Evolutionary conservation across 2,797 vertebrate genomes (phyloP).

Genomic region (Lophius americanus): DNA sequence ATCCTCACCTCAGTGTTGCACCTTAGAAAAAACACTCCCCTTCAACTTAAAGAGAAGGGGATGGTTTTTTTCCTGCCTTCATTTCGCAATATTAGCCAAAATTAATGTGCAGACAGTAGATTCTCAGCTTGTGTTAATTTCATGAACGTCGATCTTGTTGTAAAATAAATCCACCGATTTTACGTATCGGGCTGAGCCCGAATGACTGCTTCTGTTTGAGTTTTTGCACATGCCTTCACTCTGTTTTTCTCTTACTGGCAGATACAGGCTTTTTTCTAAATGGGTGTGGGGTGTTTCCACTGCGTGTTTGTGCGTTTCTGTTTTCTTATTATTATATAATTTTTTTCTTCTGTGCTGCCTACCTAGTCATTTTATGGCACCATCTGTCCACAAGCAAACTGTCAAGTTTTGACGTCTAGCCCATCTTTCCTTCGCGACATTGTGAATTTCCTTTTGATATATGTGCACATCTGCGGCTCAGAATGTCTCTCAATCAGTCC

Average conservation of each 20-base stretch:
- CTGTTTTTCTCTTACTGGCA: constrained; percentile 71
- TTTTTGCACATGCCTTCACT: constrained; percentile 65
- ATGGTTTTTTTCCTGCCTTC: no score
- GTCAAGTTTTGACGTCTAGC: constrained; percentile 71
- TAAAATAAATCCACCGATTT: constrained; percentile 17
- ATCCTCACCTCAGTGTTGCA: constrained; percentile 28
- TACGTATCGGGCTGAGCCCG: constrained; percentile 40
- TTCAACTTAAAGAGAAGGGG: constrained; percentile 7
- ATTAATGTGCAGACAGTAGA: neutral
- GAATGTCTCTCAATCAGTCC: constrained; percentile 50
- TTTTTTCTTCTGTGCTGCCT: constrained; percentile 72
- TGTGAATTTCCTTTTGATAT: constrained; percentile 65
- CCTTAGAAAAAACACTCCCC: constrained; percentile 8
- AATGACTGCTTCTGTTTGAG: constrained; percentile 58
- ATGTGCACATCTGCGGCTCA: constrained; percentile 62
- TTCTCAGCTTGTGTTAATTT: constrained; percentile 7
- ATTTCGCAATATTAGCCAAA: neutral
- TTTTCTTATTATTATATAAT: neutral
- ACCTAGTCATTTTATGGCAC: constrained; percentile 78
- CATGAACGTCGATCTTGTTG: neutral
- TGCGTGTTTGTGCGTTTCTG: constrained; percentile 2
- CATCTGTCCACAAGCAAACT: constrained; percentile 78
- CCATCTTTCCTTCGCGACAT: constrained; percentile 60
- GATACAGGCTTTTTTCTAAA: constrained; percentile 57
- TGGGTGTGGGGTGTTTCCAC: constrained; percentile 40